Percentiles rank a stretch among this genome's conserved stretches.
Evolutionary conservation across 2,113 vertebrate genomes (phyloP).

Genomic region (Gnathochromis pfefferi): DNA sequence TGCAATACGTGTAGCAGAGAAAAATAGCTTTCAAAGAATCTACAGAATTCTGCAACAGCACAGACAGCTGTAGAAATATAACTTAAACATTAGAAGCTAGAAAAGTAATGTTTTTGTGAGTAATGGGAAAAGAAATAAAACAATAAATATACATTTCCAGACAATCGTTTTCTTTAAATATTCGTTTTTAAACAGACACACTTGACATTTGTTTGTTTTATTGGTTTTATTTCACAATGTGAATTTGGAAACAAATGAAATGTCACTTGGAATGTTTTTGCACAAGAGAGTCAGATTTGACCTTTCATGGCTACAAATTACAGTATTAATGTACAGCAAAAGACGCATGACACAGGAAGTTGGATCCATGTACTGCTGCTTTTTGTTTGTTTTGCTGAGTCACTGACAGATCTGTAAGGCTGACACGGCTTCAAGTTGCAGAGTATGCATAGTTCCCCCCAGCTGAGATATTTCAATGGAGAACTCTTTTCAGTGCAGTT

Average conservation of each 20-base stretch:
- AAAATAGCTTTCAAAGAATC: fast-evolving
- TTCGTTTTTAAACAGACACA: background rate
- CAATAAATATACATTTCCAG: background rate
- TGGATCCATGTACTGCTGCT: background rate
- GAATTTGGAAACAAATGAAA: background rate
- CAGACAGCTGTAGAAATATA: background rate
- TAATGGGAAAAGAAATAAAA: background rate
- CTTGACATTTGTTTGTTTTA: background rate
- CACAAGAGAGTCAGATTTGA: background rate
- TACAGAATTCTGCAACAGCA: background rate
- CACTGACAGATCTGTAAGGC: background rate
- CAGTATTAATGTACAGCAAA: background rate
- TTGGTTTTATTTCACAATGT: background rate
- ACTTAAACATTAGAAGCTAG: background rate
- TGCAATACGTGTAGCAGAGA: background rate
- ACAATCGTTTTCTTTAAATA: background rate
- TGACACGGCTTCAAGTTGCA: background rate
- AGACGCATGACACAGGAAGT: background rate
- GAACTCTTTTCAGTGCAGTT: background rate
- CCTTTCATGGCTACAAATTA: background rate
- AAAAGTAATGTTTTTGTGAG: background rate
- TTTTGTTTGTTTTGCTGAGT: background rate
- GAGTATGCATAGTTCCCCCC: background rate
- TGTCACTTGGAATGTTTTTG: background rate
- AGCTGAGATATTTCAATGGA: background rate